These are phyloP conservation scores for Nannobrachium achirus DNA, from an alignment of 2,113 vertebrate genomes.

Conservation along the genomic window DNA sequence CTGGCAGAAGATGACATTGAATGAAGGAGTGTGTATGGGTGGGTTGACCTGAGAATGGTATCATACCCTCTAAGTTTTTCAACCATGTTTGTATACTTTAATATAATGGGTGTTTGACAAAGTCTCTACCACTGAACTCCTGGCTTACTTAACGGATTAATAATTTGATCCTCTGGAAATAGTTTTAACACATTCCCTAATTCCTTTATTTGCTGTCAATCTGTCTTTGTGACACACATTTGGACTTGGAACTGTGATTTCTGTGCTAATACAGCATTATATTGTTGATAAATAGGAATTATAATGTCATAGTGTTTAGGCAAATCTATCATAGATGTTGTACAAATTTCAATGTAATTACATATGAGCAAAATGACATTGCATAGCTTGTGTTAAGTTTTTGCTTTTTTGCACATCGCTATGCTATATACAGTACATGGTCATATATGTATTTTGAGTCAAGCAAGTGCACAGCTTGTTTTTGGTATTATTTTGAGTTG, in stretches of 20 bases:
- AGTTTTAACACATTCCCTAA: constrained; percentile 27
- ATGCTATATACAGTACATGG: not conserved
- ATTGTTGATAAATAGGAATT: constrained; percentile 7
- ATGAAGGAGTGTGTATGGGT: constrained; percentile 64
- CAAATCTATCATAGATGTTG: not conserved
- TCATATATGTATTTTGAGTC: not conserved
- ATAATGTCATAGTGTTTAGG: no score
- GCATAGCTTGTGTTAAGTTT: not conserved
- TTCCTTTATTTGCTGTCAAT: constrained; percentile 12
- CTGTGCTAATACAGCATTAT: not conserved
- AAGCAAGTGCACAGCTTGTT: not conserved
- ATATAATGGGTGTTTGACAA: not conserved
- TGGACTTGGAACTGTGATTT: not conserved
- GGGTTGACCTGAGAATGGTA: not conserved
- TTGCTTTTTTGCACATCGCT: not conserved
- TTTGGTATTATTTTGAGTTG: constrained; percentile 3
- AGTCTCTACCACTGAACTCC: not conserved
- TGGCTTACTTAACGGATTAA: not conserved
- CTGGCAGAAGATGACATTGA: constrained; percentile 92
- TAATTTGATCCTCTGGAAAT: not conserved
- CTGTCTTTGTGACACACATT: constrained; percentile 31
- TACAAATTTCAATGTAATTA: constrained; percentile 9
- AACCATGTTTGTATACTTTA: not conserved
- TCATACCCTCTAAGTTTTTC: not conserved
- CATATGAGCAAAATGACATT: not conserved